phyloP scores from a whole-genome alignment of 2,797 vertebrate species.

The Hoplostethus mediterraneus region DNA sequence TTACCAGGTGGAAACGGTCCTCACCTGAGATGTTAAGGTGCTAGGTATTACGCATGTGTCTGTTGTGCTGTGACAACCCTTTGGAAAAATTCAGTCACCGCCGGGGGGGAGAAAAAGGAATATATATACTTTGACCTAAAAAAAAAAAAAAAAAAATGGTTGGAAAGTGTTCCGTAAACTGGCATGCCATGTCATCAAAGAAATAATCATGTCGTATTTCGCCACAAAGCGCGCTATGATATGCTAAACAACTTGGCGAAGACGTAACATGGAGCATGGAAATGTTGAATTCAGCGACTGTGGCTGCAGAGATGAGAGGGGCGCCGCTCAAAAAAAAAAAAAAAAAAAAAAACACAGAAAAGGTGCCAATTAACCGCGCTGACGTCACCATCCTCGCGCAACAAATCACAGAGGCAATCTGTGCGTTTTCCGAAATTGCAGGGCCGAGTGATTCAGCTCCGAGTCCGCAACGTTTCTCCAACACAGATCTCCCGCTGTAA shows the following conservation, averaged over 20 bases:
- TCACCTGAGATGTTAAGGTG: conserved; percentile 79
- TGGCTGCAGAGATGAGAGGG: conserved; percentile 46
- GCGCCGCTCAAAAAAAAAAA: too few species aligned
- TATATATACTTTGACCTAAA: conserved; percentile 52
- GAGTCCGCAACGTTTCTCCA: not conserved
- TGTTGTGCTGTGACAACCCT: conserved; percentile 59
- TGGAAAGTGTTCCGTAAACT: conserved; percentile 45
- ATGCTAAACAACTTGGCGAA: conserved; percentile 51
- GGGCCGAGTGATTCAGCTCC: conserved; percentile 29
- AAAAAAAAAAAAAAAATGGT: not conserved
- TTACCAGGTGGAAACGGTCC: conserved; percentile 77
- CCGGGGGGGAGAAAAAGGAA: conserved; percentile 41
- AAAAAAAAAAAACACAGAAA: conserved; percentile 31
- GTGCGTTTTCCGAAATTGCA: conserved; percentile 37
- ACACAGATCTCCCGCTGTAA: too few species aligned
- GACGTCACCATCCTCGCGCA: conserved; percentile 56
- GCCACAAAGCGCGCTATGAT: conserved; percentile 32
- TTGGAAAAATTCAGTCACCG: conserved; percentile 59
- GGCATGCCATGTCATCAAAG: conserved; percentile 56
- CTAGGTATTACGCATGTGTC: conserved; percentile 73
- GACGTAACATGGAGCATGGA: conserved; percentile 48
- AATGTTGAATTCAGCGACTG: conserved; percentile 27
- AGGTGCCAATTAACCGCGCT: conserved; percentile 62
- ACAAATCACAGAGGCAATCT: conserved; percentile 61
- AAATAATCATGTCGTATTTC: conserved; percentile 57